Evolutionary conservation across 2,113 vertebrate species (phyloP).

Genomic region (Glaucomys volans): DNA sequence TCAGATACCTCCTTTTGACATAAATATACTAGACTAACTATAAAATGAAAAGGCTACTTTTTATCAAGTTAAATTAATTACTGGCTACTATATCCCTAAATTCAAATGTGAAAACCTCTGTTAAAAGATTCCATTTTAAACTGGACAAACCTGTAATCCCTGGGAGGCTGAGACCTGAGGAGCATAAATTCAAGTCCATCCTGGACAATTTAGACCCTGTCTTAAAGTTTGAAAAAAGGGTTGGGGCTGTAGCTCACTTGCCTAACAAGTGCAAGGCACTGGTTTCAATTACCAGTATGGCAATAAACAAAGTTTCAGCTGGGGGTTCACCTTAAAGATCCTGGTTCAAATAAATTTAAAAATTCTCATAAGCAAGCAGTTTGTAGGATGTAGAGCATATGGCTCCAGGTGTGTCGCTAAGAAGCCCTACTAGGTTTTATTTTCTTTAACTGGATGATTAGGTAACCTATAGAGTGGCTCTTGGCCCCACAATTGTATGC

Average conservation of each 20-base stretch:
- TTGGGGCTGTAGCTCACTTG: not conserved
- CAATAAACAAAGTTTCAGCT: no score
- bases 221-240: not conserved
- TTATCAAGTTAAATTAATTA: conserved; percentile 34
- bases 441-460: not conserved
- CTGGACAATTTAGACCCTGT: not conserved
- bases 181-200: not conserved
- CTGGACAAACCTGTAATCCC: not conserved
- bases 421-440: not conserved
- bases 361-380: not conserved
- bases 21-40: not conserved
- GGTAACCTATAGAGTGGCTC: not conserved
- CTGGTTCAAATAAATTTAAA: no score
- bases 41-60: not conserved
- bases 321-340: no score
- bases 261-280: no score
- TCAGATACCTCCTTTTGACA: not conserved
- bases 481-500: not conserved
- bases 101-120: not conserved
- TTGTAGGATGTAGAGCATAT: not conserved
- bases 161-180: not conserved
- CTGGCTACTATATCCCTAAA: not conserved
- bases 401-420: not conserved
- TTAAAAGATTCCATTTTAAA: not conserved
- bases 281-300: not conserved